phyloP scores from a whole-genome alignment of 1,140 invertebrate species.

The Drosophila funebris region DNA sequence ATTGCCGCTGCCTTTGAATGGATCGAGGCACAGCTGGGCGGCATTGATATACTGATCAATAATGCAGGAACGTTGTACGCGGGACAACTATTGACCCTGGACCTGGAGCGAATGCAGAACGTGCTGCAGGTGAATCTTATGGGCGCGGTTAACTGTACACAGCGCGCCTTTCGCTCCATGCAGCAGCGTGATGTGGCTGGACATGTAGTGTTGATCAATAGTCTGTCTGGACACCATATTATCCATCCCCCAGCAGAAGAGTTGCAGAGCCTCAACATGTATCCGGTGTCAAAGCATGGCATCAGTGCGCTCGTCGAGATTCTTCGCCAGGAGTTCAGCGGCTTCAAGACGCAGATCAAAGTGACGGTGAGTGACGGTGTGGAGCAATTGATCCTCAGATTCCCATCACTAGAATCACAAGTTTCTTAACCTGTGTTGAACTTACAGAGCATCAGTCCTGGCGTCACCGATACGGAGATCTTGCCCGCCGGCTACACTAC shows the following conservation, averaged over 20 bases:
- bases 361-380: slow-evolving; percentile 85
- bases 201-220: slow-evolving; percentile 85
- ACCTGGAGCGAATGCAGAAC: slow-evolving; percentile 48
- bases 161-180: slow-evolving; percentile 89
- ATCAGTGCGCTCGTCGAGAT: slow-evolving; percentile 86
- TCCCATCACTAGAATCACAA: background rate
- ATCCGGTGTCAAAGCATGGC: slow-evolving; percentile 86
- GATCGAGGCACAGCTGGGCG: slow-evolving; percentile 86
- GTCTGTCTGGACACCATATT: slow-evolving; percentile 61
- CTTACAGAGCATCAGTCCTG: slow-evolving; percentile 85
- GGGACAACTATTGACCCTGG: slow-evolving; percentile 55
- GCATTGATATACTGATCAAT: slow-evolving; percentile 89
- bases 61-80: slow-evolving; percentile 86
- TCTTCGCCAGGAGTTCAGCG: slow-evolving; percentile 85
- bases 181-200: slow-evolving; percentile 87
- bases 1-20: slow-evolving; percentile 87
- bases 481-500: slow-evolving; percentile 49
- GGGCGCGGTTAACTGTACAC: slow-evolving; percentile 87
- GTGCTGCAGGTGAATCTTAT: slow-evolving; percentile 89
- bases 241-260: slow-evolving; percentile 45
- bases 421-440: background rate
- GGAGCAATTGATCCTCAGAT: background rate
- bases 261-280: slow-evolving; percentile 75
- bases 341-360: slow-evolving; percentile 85
- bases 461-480: slow-evolving; percentile 86